These are phyloP conservation scores for Umimayanthus kanabou DNA, from an alignment of 92 coral and sea anemone genomes.

Conservation along the genomic window DNA sequence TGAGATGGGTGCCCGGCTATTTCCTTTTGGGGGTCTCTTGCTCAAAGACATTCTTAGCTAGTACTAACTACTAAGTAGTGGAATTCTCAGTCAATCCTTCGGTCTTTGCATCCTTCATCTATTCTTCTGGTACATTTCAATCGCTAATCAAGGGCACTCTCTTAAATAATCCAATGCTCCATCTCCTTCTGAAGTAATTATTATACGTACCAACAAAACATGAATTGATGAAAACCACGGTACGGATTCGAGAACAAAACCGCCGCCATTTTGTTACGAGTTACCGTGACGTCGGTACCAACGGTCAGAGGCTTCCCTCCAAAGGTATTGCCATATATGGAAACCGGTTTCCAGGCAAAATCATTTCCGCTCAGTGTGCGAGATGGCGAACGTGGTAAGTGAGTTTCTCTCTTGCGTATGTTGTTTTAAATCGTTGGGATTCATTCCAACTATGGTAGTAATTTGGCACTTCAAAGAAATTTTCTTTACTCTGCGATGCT, in stretches of 20 bases:
- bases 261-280: constrained; percentile 73
- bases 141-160: not conserved
- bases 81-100: constrained; percentile 39
- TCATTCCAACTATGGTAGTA: not conserved
- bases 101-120: constrained; percentile 45
- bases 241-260: constrained; percentile 73
- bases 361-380: constrained; percentile 45
- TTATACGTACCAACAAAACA: too few relatives aligned
- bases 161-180: not conserved
- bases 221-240: too few relatives aligned
- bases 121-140: not conserved
- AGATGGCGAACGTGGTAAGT: constrained; percentile 83
- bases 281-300: constrained; percentile 92
- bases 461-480: not conserved
- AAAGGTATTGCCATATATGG: constrained; percentile 47
- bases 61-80: too few relatives aligned
- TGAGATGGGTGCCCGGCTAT: constrained; percentile 44
- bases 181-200: not conserved
- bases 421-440: not conserved
- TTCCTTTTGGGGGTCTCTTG: constrained; percentile 71
- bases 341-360: constrained; percentile 47
- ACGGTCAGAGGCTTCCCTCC: constrained; percentile 83
- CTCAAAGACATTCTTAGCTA: not conserved
- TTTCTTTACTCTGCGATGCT: not conserved
- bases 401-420: not conserved